Conservation (phyloP, 37 sponge, comb jelly and placozoan genomes). For the Spongia lamella region DNA sequence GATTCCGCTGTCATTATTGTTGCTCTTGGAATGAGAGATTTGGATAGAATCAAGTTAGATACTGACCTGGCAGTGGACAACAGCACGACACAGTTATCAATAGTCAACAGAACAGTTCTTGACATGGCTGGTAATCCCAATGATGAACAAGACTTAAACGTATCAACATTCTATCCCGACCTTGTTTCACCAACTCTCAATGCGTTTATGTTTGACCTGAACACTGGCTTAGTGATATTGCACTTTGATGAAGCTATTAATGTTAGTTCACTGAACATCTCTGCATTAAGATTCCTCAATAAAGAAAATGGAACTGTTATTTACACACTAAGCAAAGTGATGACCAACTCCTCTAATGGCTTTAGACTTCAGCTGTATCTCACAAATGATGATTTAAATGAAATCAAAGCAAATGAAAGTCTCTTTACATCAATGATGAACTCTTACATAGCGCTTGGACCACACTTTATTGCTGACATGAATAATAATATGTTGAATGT, state of each 20-base stretch:
- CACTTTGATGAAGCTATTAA: conserved; percentile 79
- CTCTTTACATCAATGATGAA: conserved; percentile 56
- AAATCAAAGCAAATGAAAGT: conserved; percentile 74
- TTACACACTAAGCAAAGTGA: conserved; percentile 30
- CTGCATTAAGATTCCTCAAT: conserved; percentile 55
- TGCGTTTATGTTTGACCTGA: conserved; percentile 69
- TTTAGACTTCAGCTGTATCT: conserved; percentile 46
- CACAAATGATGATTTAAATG: conserved; percentile 68
- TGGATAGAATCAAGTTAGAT: conserved; percentile 73
- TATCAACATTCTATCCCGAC: conserved; percentile 39
- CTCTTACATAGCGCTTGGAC: conserved; percentile 52
- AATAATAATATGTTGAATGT: conserved; percentile 56
- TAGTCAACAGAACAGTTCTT: conserved; percentile 32
- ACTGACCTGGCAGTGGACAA: conserved; percentile 54
- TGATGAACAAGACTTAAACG: conserved; percentile 31
- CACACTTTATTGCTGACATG: conserved; percentile 69
- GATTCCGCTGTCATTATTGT: conserved; percentile 62
- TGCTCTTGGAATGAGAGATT: conserved; percentile 39
- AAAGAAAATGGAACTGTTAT: conserved; percentile 38
- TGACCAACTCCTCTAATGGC: conserved; percentile 72
- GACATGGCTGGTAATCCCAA: conserved; percentile 70
- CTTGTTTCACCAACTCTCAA: conserved; percentile 46
- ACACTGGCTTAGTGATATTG: conserved; percentile 49
- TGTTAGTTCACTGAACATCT: conserved; percentile 42
- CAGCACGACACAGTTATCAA: conserved; percentile 41